These are phyloP conservation scores for Barbus barbus DNA, from an alignment of 2,113 vertebrate genomes.

Conservation along the genomic window DNA sequence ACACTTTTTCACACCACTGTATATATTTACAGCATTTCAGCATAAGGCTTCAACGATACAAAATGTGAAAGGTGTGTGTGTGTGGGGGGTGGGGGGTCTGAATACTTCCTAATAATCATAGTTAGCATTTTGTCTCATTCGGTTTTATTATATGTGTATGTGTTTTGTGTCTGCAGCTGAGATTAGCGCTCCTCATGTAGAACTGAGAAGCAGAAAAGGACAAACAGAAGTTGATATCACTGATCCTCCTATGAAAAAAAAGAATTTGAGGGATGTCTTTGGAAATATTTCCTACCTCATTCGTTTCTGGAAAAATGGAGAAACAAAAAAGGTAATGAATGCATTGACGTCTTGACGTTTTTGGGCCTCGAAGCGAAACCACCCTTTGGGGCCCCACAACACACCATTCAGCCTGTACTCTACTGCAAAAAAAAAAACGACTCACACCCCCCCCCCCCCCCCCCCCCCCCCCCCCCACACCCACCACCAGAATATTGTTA, in stretches of 20 bases:
- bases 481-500: no score
- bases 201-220: slow-evolving; percentile 41
- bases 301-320: slow-evolving; percentile 66
- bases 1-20: no score
- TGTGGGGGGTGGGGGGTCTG: no score
- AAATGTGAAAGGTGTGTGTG: no score
- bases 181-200: slow-evolving; percentile 65
- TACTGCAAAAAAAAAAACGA: no score
- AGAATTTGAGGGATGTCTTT: slow-evolving; percentile 44
- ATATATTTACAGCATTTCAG: no score
- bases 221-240: slow-evolving; percentile 61
- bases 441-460: no score
- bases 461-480: no score
- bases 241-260: slow-evolving; percentile 59
- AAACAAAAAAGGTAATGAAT: slow-evolving; percentile 59
- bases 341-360: neutral
- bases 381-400: no score
- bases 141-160: neutral
- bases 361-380: neutral
- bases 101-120: neutral
- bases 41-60: no score
- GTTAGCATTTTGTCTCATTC: neutral
- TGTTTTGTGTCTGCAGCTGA: slow-evolving; percentile 55
- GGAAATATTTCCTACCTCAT: slow-evolving; percentile 48
- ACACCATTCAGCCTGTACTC: no score